Evolutionary conservation across 2,797 vertebrate species (phyloP).

Genomic region (Urosaurus nigricauda): DNA sequence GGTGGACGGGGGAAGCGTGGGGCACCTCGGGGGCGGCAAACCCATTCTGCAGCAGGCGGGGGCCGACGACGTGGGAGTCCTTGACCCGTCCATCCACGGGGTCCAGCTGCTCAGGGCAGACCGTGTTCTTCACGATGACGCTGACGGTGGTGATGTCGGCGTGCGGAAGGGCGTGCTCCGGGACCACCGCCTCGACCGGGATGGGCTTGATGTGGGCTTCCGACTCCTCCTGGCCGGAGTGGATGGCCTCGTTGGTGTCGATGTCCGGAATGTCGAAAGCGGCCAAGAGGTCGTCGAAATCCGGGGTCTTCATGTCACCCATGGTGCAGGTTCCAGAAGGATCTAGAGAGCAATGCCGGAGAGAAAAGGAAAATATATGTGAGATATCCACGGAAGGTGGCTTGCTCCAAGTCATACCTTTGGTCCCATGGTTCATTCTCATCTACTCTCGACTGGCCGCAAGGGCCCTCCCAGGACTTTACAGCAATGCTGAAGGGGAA

Average conservation of each 20-base stretch:
- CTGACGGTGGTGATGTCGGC: conserved; percentile 88
- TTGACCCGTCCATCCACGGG: conserved; percentile 59
- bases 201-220: conserved; percentile 80
- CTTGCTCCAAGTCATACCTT: background rate
- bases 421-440: background rate
- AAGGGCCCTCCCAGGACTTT: background rate
- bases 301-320: conserved; percentile 99
- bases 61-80: conserved; percentile 51
- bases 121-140: conserved; percentile 95
- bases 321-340: conserved; percentile 76
- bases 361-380: background rate
- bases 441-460: background rate
- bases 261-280: conserved; percentile 98
- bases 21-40: conserved; percentile 77
- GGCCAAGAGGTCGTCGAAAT: conserved; percentile 96
- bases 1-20: conserved; percentile 14
- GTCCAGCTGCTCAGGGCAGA: conserved; percentile 84
- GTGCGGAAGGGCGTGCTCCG: conserved; percentile 74
- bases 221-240: conserved; percentile 87
- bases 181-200: conserved; percentile 64
- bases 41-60: conserved; percentile 85
- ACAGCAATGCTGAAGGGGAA: background rate
- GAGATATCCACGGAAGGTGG: background rate
- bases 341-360: background rate
- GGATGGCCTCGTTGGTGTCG: conserved; percentile 95